Percentiles rank a stretch among this genome's conserved stretches.
phyloP scores from a whole-genome alignment of 2,888 invertebrate species.

The Pandemis corylana region DNA sequence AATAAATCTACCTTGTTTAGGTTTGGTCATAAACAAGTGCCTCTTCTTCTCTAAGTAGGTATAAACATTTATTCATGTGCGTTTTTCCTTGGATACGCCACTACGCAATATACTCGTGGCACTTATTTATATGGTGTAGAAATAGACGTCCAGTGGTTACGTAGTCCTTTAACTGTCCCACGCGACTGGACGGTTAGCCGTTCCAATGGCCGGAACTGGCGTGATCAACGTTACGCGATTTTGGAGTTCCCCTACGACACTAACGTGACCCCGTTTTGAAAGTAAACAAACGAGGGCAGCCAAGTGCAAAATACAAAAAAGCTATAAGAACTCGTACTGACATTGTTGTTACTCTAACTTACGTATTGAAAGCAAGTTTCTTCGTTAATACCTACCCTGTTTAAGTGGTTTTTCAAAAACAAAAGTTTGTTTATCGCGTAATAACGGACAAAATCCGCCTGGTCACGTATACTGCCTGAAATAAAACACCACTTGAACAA shows the following conservation, averaged over 20 bases:
- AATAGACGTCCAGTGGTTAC: constrained; percentile 11
- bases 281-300: background rate
- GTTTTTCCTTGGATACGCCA: background rate
- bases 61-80: background rate
- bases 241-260: background rate
- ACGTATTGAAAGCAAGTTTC: background rate
- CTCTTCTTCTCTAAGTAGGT: background rate
- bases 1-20: background rate
- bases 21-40: background rate
- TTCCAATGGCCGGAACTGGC: constrained; percentile 6
- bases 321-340: no score
- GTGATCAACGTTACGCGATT: background rate
- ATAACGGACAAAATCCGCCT: background rate
- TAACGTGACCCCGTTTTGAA: background rate
- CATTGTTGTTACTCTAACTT: no score
- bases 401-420: background rate
- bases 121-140: background rate
- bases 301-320: background rate
- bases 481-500: constrained; percentile 7
- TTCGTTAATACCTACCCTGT: background rate
- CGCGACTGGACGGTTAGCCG: constrained; percentile 1
- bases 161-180: constrained; percentile 21
- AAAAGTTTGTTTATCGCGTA: background rate
- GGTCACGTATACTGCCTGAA: background rate
- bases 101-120: background rate